Evolutionary conservation across 2,797 vertebrate species (phyloP).

Genomic region (Pangasius macronema): DNA sequence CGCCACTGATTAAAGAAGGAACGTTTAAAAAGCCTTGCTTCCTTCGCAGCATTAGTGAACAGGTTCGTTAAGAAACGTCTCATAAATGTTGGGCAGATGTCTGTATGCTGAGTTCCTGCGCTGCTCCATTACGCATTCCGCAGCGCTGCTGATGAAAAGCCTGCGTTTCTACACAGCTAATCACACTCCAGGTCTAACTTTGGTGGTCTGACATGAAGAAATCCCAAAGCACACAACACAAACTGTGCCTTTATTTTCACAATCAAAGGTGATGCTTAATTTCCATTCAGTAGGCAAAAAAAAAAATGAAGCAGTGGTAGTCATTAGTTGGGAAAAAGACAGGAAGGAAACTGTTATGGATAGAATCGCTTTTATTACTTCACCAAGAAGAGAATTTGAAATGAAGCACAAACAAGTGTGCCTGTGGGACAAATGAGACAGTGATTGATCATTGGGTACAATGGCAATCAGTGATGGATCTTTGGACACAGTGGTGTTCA

Average conservation of each 20-base stretch:
- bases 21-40: background rate
- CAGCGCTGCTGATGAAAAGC: background rate
- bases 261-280: background rate
- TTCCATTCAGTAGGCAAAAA: background rate
- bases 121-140: background rate
- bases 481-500: background rate
- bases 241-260: background rate
- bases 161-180: background rate
- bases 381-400: background rate
- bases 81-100: background rate
- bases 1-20: background rate
- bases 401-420: background rate
- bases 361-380: background rate
- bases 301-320: background rate
- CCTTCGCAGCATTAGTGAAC: background rate
- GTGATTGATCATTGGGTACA: background rate
- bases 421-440: background rate
- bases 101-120: background rate
- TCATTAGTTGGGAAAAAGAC: background rate
- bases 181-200: background rate
- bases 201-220: background rate
- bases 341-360: background rate
- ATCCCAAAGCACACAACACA: background rate
- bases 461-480: background rate
- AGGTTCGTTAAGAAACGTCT: background rate